These are phyloP conservation scores for Allophyes oxyacanthae DNA, from an alignment of 2,888 invertebrate species.

Conservation along the genomic window DNA sequence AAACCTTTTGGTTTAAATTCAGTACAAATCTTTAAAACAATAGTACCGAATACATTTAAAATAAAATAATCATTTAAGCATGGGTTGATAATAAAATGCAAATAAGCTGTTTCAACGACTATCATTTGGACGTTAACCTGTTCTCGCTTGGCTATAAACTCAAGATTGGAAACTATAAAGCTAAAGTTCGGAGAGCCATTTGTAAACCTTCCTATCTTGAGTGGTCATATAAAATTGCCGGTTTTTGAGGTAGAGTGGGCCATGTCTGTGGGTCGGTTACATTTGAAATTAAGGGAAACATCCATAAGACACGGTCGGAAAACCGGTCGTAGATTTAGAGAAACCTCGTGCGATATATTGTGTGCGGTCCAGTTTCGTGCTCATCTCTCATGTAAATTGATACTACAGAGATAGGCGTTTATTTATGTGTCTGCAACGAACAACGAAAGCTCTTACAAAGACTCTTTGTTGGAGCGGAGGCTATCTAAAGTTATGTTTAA, in stretches of 20 bases:
- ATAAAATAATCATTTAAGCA: conserved; percentile 63
- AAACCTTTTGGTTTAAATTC: conserved; percentile 8
- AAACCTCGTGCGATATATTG: conserved; percentile 68
- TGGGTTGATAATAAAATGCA: conserved; percentile 67
- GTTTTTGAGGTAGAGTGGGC: conserved; percentile 42
- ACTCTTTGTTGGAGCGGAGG: conserved; percentile 25
- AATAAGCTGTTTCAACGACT: conserved; percentile 64
- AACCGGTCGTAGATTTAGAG: conserved; percentile 71
- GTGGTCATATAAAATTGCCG: conserved; percentile 45
- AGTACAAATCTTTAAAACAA: conserved; percentile 30
- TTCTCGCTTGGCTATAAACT: conserved; percentile 63
- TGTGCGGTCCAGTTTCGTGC: conserved; percentile 59
- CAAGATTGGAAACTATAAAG: conserved; percentile 62
- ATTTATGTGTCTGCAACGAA: conserved; percentile 37
- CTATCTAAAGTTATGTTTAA: conserved; percentile 13
- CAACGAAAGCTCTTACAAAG: conserved; percentile 12
- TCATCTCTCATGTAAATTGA: conserved; percentile 64
- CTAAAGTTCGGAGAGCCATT: conserved; percentile 59
- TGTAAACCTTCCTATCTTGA: conserved; percentile 34
- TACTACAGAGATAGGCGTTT: conserved; percentile 32
- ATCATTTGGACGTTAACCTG: conserved; percentile 72
- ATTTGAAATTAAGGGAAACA: conserved; percentile 60
- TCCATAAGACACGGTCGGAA: conserved; percentile 62
- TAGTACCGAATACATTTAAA: conserved; percentile 57
- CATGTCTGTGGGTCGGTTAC: conserved; percentile 51